Evolutionary conservation across 2,888 invertebrate genomes (phyloP).

Genomic region (Pteria penguin): DNA sequence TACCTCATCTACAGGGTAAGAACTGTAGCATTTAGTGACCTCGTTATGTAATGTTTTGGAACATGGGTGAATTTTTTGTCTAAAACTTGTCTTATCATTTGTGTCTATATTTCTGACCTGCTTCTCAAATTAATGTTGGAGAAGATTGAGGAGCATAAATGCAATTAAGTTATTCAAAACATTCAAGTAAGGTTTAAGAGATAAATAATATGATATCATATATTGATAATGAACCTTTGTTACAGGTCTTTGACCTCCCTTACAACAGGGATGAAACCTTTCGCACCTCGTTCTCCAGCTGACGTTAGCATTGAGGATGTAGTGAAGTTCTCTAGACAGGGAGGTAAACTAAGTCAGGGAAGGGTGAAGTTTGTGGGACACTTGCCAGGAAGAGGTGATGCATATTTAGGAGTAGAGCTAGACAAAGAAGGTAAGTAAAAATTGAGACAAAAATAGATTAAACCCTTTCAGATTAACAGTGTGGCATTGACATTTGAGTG

Average conservation of each 20-base stretch:
- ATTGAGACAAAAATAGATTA: neutral
- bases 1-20: no score
- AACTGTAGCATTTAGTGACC: no score
- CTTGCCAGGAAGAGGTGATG: constrained; percentile 77
- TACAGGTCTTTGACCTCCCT: constrained; percentile 63
- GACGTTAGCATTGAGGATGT: constrained; percentile 77
- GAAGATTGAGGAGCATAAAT: no score
- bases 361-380: constrained; percentile 78
- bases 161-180: no score
- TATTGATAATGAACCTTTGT: constrained; percentile 11
- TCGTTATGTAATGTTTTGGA: no score
- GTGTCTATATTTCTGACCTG: no score
- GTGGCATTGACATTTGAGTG: neutral
- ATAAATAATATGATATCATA: neutral
- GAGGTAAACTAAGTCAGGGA: constrained; percentile 78
- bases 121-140: no score
- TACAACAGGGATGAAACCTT: constrained; percentile 74
- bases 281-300: constrained; percentile 75
- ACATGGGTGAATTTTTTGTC: no score
- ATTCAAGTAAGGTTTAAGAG: neutral
- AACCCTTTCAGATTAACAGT: neutral
- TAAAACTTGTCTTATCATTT: no score
- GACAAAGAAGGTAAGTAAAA: constrained; percentile 76
- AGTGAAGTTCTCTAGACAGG: constrained; percentile 79
- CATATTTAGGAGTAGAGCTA: constrained; percentile 79